Base-by-base conservation (phyloP, 2,888 invertebrate genomes). In the Nomada fucata region DNA sequence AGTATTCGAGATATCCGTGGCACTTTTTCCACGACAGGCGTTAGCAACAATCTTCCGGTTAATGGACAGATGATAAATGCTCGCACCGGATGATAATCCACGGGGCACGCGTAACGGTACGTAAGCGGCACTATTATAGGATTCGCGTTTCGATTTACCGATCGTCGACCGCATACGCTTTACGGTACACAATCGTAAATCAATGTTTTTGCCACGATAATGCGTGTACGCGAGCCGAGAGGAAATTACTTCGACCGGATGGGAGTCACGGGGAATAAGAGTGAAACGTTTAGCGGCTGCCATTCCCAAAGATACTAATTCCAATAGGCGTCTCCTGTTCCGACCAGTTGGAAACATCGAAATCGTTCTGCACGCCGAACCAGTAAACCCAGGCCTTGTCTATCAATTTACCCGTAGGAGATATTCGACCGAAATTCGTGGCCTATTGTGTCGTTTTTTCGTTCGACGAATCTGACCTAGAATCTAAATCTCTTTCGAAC, bases 11-110 rank as follows among this genome's bases (percentile, higher is more conserved):
- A 53, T 26, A 29, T 63, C 15, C 18, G 23, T n/a, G 57, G 55
- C 26, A 15, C 23, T 61, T 36, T 44, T 65, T 73, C 65, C 13
- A 50, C 20, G 23, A 44, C 44, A 11, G 26, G n/a, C 44, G 70
- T 65, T 70, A 65, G 65, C 59, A 70, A 77, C 69, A 60, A 70
- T 52, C 36, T 18, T 7, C 50, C 29, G 60, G 64, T 77, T 79
- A 79, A 77, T 79, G 70, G 64, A 78, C 75, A 50, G 69, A 72
- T 80, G 84, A 87, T 87, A 87, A 79, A 87, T 76, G 81, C 68
- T 65, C 70, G 71, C 42, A 53, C 60, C 44, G 67, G 57, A 75
- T 71, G 84, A 80, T 85, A 87, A 86, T 84, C 76, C 84, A 36
- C 59, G 53, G 77, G 53, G 57, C 23, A 57, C 44, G 78, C 57